Evolutionary conservation across 2,888 invertebrate genomes (phyloP).

Genomic region (Cyaniris semiargus): DNA sequence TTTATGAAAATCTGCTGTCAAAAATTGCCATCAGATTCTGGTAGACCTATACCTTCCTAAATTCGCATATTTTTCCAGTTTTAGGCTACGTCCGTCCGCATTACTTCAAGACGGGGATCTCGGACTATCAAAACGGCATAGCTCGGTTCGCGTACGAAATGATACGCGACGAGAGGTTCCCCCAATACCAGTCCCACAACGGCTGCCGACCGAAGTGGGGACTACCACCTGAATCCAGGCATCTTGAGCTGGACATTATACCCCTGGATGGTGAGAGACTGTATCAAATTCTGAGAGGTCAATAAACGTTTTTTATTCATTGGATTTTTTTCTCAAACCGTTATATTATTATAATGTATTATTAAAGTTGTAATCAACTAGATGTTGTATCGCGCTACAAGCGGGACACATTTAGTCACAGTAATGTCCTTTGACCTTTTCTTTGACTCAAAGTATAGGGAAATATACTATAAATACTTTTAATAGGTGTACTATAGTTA

Average conservation of each 20-base stretch:
- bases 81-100: constrained; percentile 62
- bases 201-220: constrained; percentile 67
- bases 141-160: constrained; percentile 69
- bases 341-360: neutral
- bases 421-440: too few species aligned
- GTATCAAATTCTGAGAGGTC: constrained; percentile 46
- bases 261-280: constrained; percentile 68
- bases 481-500: too few species aligned
- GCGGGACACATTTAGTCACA: too few species aligned
- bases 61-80: constrained; percentile 48
- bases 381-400: too few species aligned
- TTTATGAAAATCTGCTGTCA: too few species aligned
- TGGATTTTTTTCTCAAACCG: neutral
- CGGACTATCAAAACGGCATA: constrained; percentile 64
- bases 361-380: too few species aligned
- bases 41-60: too few species aligned
- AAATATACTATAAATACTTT: too few species aligned
- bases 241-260: constrained; percentile 63
- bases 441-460: too few species aligned
- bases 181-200: constrained; percentile 60
- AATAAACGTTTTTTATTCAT: neutral
- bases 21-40: too few species aligned
- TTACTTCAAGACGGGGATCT: constrained; percentile 61
- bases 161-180: constrained; percentile 64
- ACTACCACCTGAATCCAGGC: constrained; percentile 62